These are phyloP conservation scores for Plecturocebus donacophilus DNA, from an alignment of 2,113 vertebrate genomes.

Conservation along the genomic window DNA sequence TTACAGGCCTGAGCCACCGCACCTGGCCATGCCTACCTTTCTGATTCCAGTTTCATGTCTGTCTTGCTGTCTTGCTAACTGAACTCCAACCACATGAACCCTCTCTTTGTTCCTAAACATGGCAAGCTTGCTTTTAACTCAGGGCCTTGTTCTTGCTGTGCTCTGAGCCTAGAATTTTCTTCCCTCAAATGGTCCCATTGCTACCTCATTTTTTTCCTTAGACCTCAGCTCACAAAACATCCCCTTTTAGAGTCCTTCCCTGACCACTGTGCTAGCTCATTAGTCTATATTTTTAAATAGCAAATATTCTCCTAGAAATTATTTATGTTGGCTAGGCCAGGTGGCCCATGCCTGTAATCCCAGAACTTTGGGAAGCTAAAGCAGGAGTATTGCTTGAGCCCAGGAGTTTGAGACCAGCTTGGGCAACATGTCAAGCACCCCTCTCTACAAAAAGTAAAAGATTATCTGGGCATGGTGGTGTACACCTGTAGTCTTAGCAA, in stretches of 20 bases:
- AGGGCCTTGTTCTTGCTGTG: not conserved
- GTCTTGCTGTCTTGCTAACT: not conserved
- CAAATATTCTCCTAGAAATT: not conserved
- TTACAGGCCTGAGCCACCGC: too few relatives aligned
- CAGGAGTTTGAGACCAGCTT: too few relatives aligned
- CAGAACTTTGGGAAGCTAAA: too few relatives aligned
- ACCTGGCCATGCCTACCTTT: not conserved
- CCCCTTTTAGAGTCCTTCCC: not conserved
- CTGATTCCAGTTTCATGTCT: not conserved
- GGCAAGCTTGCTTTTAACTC: not conserved
- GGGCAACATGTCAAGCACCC: too few relatives aligned
- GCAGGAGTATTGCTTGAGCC: too few relatives aligned
- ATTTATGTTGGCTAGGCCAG: too few relatives aligned
- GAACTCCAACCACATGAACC: not conserved
- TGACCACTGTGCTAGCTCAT: not conserved
- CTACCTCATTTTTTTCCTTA: not conserved
- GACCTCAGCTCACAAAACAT: not conserved
- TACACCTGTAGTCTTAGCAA: too few relatives aligned
- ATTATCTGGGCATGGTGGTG: too few relatives aligned
- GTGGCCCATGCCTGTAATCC: too few relatives aligned
- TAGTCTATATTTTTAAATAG: not conserved
- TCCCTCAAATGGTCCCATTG: not conserved
- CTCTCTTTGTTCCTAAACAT: not conserved
- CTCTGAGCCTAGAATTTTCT: not conserved
- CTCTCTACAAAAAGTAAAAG: too few relatives aligned